A percentile compares a stretch with the other conserved stretches of the same genome.
phyloP scores from a whole-genome alignment of 1,140 invertebrate genomes.

The Euwallacea similis region DNA sequence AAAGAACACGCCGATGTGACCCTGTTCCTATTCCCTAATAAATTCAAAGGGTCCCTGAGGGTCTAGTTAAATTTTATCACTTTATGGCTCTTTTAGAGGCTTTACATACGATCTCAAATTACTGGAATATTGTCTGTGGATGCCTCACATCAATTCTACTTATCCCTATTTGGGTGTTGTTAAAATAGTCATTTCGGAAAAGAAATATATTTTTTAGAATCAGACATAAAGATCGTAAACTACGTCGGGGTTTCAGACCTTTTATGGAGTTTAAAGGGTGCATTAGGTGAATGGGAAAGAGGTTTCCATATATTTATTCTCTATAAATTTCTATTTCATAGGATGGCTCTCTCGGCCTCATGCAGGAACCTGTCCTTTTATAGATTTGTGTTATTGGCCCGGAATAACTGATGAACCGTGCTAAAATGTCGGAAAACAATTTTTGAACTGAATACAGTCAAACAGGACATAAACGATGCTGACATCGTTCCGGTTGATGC shows the following conservation, averaged over 20 bases:
- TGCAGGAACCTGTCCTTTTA: conserved; percentile 12
- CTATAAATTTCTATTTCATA: conserved; percentile 13
- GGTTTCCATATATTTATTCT: conserved; percentile 8
- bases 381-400: conserved; percentile 11
- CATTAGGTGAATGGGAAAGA: conserved; percentile 4
- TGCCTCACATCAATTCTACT: background rate
- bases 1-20: conserved; percentile 22
- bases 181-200: background rate
- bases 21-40: conserved; percentile 29
- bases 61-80: conserved; percentile 35
- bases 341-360: background rate
- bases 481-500: conserved; percentile 6
- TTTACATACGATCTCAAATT: conserved; percentile 23
- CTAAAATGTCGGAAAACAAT: conserved; percentile 7
- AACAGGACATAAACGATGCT: conserved; percentile 2
- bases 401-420: conserved; percentile 15
- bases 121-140: conserved; percentile 6
- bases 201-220: conserved; percentile 1
- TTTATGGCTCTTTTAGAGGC: conserved; percentile 24
- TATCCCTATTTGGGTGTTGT: background rate
- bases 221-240: background rate
- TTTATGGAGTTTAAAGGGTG: conserved; percentile 9
- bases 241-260: conserved; percentile 4
- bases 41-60: conserved; percentile 23
- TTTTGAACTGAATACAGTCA: conserved; percentile 9